A percentile compares a stretch with the other conserved stretches of the same genome.
Evolutionary conservation across 2,113 vertebrate species (phyloP).

Genomic region (Noturus placidus): DNA sequence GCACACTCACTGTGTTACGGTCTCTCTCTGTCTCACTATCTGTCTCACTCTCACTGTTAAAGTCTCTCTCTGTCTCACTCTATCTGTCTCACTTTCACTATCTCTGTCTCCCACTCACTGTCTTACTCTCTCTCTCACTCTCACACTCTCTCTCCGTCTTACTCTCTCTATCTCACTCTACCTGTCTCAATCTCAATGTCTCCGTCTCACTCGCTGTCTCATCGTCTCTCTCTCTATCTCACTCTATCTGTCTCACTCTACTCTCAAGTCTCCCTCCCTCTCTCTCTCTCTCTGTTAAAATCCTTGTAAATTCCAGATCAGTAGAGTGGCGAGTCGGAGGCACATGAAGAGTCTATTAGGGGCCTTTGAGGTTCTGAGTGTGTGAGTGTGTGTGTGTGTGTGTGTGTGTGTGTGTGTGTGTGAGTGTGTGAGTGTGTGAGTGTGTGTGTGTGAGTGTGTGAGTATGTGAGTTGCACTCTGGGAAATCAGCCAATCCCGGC

Average conservation of each 20-base stretch:
- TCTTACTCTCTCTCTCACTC: conserved; percentile 30
- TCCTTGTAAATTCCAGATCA: conserved; percentile 61
- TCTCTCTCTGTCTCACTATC: neutral
- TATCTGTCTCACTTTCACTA: neutral
- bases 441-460: neutral
- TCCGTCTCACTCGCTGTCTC: neutral
- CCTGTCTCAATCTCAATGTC: neutral
- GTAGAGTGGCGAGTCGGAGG: conserved; percentile 59
- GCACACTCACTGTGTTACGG: no score
- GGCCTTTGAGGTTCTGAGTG: conserved; percentile 61
- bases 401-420: conserved; percentile 62
- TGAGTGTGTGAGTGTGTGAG: conserved; percentile 59
- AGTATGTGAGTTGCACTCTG: conserved; percentile 60
- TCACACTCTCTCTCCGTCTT: conserved; percentile 8
- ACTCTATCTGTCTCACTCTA: neutral
- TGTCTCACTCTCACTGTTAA: neutral
- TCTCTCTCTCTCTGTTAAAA: conserved; percentile 55
- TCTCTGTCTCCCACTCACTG: neutral
- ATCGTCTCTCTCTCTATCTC: neutral
- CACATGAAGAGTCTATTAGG: conserved; percentile 81
- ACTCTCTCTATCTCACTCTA: neutral
- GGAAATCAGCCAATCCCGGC: conserved; percentile 73
- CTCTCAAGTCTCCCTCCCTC: conserved; percentile 5
- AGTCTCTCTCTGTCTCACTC: neutral
- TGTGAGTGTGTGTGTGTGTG: conserved; percentile 27